Evolutionary conservation across 2,113 vertebrate species (phyloP).

Genomic region (Leucopsar rothschildi): DNA sequence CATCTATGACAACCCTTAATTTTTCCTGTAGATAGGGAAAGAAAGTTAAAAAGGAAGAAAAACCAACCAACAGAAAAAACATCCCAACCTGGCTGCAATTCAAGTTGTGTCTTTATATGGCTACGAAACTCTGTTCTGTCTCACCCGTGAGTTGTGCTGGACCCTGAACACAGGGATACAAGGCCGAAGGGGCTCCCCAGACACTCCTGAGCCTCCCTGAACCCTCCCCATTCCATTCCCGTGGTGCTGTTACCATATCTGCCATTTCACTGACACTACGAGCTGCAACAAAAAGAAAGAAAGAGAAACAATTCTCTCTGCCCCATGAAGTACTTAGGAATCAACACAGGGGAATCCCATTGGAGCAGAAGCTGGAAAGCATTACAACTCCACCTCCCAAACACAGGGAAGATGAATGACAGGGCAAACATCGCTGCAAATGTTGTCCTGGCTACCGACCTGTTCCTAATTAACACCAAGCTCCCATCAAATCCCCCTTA

Average conservation of each 20-base stretch:
- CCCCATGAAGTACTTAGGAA: background rate
- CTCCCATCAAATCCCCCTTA: slow-evolving; percentile 7
- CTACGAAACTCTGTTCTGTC: rapidly evolving
- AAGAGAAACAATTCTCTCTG: background rate
- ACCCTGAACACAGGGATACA: background rate
- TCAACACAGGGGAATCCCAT: background rate
- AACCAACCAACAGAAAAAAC: background rate
- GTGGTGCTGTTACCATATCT: rapidly evolving
- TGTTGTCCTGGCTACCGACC: background rate
- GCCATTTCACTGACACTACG: rapidly evolving
- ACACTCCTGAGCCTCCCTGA: background rate
- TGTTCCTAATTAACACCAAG: slow-evolving; percentile 33
- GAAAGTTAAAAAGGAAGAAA: background rate
- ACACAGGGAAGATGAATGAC: background rate
- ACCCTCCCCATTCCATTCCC: background rate
- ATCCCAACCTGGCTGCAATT: background rate
- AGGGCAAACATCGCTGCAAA: background rate
- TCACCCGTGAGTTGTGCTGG: rapidly evolving
- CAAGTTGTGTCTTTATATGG: background rate
- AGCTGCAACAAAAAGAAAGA: background rate
- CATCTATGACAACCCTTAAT: background rate
- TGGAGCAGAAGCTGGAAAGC: background rate
- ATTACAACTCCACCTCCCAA: background rate
- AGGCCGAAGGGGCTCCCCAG: background rate
- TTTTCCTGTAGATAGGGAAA: background rate